Evolutionary conservation across 2,113 vertebrate genomes (phyloP).

Genomic region (Monopterus albus): DNA sequence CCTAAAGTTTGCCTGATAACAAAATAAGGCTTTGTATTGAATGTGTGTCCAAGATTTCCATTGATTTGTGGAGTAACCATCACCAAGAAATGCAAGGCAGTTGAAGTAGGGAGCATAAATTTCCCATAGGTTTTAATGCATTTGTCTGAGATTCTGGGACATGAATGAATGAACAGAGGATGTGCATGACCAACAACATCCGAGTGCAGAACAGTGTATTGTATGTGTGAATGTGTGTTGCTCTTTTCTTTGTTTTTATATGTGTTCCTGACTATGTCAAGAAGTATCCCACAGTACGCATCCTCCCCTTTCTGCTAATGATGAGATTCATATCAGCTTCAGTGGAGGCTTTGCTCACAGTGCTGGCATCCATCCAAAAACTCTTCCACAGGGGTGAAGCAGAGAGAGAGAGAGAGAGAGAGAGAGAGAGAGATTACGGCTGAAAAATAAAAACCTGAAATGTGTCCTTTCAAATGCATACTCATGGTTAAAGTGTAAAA

Average conservation of each 20-base stretch:
- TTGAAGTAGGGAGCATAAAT: constrained; percentile 17
- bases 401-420: constrained; percentile 34
- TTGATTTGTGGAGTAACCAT: constrained; percentile 28
- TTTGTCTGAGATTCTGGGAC: constrained; percentile 9
- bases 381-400: constrained; percentile 35
- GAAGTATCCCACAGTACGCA: constrained; percentile 34
- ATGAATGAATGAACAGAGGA: constrained; percentile 13
- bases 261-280: not conserved
- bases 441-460: constrained; percentile 18
- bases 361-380: constrained; percentile 59
- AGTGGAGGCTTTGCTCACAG: constrained; percentile 51
- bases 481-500: constrained; percentile 69
- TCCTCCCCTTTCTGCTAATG: constrained; percentile 57
- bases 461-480: constrained; percentile 62
- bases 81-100: constrained; percentile 9
- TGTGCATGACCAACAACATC: not conserved
- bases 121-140: constrained; percentile 13
- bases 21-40: constrained; percentile 45
- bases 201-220: not conserved
- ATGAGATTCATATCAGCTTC: constrained; percentile 64
- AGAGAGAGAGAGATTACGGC: constrained; percentile 35
- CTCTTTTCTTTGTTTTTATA: not conserved
- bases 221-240: constrained; percentile 5
- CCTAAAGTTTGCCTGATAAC: constrained; percentile 53
- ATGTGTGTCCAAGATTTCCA: constrained; percentile 15